A percentile compares a stretch with the other conserved stretches of the same genome.
Conservation (phyloP, 2,113 vertebrate species). For the Chiloscyllium plagiosum region DNA sequence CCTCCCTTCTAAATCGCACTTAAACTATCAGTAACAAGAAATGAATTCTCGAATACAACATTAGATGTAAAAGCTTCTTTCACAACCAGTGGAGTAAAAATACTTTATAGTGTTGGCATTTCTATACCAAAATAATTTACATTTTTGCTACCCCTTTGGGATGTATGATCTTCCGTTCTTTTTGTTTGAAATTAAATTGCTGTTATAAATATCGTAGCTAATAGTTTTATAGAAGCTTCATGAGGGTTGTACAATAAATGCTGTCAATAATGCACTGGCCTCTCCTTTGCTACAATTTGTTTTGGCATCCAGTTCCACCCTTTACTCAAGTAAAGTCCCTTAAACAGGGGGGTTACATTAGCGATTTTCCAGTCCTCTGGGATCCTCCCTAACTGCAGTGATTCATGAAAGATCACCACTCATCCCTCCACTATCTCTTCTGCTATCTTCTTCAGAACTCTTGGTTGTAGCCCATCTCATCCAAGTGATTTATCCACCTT, state of each 20-base stretch:
- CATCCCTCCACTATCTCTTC: no score
- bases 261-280: neutral
- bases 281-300: neutral
- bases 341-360: no score
- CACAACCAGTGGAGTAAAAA: neutral
- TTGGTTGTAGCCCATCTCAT: no score
- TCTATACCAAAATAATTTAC: neutral
- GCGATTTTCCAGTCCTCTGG: no score
- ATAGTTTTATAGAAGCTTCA: neutral
- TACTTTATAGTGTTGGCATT: neutral
- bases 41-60: constrained; percentile 15
- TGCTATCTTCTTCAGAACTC: no score
- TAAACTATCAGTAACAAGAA: neutral
- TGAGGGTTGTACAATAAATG: neutral
- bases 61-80: neutral
- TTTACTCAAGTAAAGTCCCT: no score
- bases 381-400: no score
- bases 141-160: constrained; percentile 7
- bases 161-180: neutral
- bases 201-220: neutral
- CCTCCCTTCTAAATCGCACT: neutral
- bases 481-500: no score
- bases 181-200: neutral
- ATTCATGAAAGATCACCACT: no score
- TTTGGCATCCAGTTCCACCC: neutral